Conservation (phyloP, 2,797 vertebrate genomes). For the Centropyge bicolor region DNA sequence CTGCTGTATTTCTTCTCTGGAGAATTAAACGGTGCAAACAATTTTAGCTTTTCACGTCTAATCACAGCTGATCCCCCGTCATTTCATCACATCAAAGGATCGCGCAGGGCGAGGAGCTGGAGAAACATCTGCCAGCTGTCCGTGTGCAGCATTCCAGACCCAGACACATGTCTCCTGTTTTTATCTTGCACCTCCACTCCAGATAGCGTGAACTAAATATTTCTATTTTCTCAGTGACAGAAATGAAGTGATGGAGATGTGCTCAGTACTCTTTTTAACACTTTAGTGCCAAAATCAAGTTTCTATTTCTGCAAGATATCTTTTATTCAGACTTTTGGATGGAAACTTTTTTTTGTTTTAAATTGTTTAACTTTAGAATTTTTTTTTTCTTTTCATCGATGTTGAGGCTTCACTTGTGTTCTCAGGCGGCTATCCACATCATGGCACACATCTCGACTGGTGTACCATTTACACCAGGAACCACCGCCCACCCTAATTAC, state of each 20-base stretch:
- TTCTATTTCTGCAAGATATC: background rate
- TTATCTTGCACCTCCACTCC: constrained; percentile 49
- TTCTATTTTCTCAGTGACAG: constrained; percentile 23
- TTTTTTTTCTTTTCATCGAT: no score
- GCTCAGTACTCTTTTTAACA: background rate
- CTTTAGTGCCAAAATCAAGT: background rate
- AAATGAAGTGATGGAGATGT: constrained; percentile 35
- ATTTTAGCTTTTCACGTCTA: constrained; percentile 33
- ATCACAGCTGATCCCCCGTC: constrained; percentile 39
- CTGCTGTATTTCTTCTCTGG: background rate
- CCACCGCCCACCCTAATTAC: constrained; percentile 9
- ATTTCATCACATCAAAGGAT: constrained; percentile 62
- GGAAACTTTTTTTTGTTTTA: no score
- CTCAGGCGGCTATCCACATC: background rate
- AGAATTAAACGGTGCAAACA: constrained; percentile 12
- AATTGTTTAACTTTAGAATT: no score
- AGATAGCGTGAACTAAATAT: constrained; percentile 54
- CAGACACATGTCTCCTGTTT: constrained; percentile 35
- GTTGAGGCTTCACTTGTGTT: no score
- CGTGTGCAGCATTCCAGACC: constrained; percentile 45
- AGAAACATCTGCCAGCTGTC: constrained; percentile 64
- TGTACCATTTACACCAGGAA: background rate
- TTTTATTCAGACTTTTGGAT: background rate
- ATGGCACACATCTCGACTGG: background rate
- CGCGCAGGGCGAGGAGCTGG: constrained; percentile 22